Conservation (phyloP, 2,888 invertebrate genomes). For the Athalia rosae region DNA sequence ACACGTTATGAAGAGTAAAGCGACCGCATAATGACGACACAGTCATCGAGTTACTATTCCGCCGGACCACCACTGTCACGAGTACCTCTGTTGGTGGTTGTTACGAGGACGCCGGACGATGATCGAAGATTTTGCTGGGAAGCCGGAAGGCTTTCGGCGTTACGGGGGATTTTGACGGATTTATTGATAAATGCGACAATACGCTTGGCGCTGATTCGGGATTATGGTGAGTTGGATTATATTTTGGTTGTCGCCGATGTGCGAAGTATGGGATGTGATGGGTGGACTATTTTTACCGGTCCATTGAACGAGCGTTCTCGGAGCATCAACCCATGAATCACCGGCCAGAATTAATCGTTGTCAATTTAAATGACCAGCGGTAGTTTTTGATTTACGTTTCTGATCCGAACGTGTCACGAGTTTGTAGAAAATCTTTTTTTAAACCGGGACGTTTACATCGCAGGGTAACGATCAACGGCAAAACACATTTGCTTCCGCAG, state of each 20-base stretch:
- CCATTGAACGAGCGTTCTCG: conserved; percentile 32
- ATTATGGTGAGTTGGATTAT: too few species aligned
- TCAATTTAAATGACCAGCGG: neutral
- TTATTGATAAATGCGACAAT: too few species aligned
- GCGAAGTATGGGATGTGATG: neutral
- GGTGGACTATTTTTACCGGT: conserved; percentile 27
- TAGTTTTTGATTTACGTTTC: conserved; percentile 4
- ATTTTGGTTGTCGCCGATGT: neutral
- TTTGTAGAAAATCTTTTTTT: neutral
- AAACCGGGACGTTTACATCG: neutral
- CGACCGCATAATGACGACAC: conserved; percentile 31
- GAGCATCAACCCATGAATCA: conserved; percentile 28
- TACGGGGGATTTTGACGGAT: too few species aligned
- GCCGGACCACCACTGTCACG: conserved; percentile 1
- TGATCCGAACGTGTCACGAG: conserved; percentile 3
- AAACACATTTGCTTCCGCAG: neutral
- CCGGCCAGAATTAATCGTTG: conserved; percentile 17
- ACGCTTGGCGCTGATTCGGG: too few species aligned
- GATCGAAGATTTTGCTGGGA: conserved; percentile 2
- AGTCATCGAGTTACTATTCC: conserved; percentile 35
- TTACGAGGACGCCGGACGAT: neutral
- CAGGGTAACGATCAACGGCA: neutral
- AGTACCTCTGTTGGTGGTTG: conserved; percentile 5
- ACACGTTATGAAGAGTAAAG: conserved; percentile 25
- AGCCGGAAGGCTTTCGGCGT: too few species aligned